phyloP scores from a whole-genome alignment of 2,797 vertebrate species.

The Hydrophis major region DNA sequence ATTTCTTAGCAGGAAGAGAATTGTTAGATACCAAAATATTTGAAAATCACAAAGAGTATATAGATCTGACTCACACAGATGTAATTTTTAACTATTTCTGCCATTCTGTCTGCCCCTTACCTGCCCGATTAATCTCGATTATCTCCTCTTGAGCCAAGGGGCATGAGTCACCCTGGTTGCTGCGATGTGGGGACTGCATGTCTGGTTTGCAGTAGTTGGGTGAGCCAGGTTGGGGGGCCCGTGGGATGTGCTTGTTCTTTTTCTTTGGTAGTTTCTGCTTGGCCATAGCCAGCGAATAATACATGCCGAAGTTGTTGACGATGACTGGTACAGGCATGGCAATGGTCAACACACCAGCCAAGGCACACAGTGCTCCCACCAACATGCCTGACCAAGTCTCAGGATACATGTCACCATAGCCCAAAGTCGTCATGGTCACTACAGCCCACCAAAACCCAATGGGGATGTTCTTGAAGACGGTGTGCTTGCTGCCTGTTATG shows the following conservation, averaged over 20 bases:
- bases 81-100: conserved; percentile 8
- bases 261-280: conserved; percentile 78
- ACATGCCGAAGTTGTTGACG: conserved; percentile 76
- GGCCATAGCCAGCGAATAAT: conserved; percentile 75
- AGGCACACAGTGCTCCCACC: conserved; percentile 72
- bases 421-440: conserved; percentile 76
- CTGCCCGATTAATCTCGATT: conserved; percentile 92
- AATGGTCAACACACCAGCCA: conserved; percentile 75
- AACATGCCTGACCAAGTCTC: conserved; percentile 76
- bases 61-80: neutral
- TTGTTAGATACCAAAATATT: neutral
- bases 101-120: conserved; percentile 56
- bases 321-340: conserved; percentile 79
- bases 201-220: conserved; percentile 74
- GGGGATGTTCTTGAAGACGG: conserved; percentile 76
- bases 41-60: neutral
- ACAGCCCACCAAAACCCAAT: conserved; percentile 77
- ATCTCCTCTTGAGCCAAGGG: conserved; percentile 94
- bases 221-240: conserved; percentile 72
- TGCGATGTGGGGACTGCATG: conserved; percentile 53
- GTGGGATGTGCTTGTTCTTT: conserved; percentile 75
- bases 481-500: conserved; percentile 72
- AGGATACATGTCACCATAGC: conserved; percentile 76
- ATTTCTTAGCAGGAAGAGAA: neutral
- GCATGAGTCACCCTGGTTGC: conserved; percentile 69